Base-by-base conservation (phyloP, 2,888 invertebrate species). In the Ophion ellenae region DNA sequence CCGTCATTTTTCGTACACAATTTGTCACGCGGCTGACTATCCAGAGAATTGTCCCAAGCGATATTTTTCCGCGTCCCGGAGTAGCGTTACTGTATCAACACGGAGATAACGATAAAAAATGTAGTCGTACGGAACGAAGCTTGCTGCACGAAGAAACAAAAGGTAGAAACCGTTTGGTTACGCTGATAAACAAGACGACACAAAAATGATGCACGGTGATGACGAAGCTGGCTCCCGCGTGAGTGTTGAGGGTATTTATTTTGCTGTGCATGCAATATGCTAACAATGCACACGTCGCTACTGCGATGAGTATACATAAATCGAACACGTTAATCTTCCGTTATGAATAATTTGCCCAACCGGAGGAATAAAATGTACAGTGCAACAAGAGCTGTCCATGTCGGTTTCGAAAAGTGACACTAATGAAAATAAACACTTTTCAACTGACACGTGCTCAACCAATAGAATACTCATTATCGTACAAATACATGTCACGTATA, bases 181-280 rank as follows among this genome's bases (percentile, higher is more conserved):
- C 24, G 63, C 36, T 78, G 74, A 74, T 74, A 83, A 79, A 79
- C 28, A 45, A 36, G 45, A 9, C 61, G 36, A 14, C 36, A 53
- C 73, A 74, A 83, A 47, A 61, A 61, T 47, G 63, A 47, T 32
- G 28, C 28, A n/a, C 47, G 47, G 47, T 40, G 6, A 61, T 11
- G 53, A 36, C 36, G 61, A 7, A 10, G 32, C 7, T 45, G 24
- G 14, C 47, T 64, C 53, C 61, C 71, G 24, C 83, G 61, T 82
- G 64, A 47, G n/a, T 74, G 63, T 83, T 53, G 67, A 63, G 59
- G 63, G 17, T 67, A 36, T 45, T 73, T 36, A 9, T 64, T 61
- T 73, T 61, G 17, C 61, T 32, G 24, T 59, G 2, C 47, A 24
- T 61, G 78, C 73, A 78, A 73, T 78, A 61, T 78, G 71, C 67